These are phyloP conservation scores for Mesorhabditis sp. DNA, from an alignment of 2,888 invertebrate genomes.

Conservation along the genomic window DNA sequence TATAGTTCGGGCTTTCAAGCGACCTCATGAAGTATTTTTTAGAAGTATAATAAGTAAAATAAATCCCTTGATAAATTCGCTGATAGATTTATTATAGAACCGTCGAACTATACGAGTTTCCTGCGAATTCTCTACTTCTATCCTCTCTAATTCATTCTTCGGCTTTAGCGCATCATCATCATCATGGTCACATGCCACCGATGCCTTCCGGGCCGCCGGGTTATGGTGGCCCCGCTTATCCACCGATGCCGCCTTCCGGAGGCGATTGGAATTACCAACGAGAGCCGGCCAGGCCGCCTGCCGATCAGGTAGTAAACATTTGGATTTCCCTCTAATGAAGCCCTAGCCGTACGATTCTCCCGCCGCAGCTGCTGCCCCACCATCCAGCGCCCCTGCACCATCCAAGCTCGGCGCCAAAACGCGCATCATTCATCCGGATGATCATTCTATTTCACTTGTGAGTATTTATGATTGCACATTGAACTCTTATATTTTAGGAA, in stretches of 20 bases:
- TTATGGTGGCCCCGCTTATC: slow-evolving; percentile 8
- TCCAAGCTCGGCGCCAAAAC: slow-evolving; percentile 46
- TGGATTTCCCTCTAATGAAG: neutral
- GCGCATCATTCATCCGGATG: slow-evolving; percentile 86
- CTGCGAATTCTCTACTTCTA: no score
- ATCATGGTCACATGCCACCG: slow-evolving; percentile 16
- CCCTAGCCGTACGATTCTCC: neutral
- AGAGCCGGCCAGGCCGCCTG: slow-evolving; percentile 7
- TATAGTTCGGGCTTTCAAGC: slow-evolving; percentile 19
- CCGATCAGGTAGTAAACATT: slow-evolving; percentile 7
- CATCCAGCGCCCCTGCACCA: slow-evolving; percentile 15
- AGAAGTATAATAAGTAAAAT: no score
- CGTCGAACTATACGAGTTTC: no score
- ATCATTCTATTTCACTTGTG: slow-evolving; percentile 75
- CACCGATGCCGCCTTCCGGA: slow-evolving; percentile 14
- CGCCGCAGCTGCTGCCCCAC: slow-evolving; percentile 12
- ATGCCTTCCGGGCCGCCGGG: slow-evolving; percentile 18
- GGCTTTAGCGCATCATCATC: no score
- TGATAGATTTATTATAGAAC: no score
- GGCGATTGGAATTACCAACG: slow-evolving; percentile 7
- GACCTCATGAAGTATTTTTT: slow-evolving; percentile 10
- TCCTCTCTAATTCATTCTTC: no score
- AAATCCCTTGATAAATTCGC: no score
- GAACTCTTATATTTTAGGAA: slow-evolving; percentile 23
- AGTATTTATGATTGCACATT: slow-evolving; percentile 54